Evolutionary conservation across 2,797 vertebrate genomes (phyloP), one percentile per base, ranked within the genome.

Genomic region (Sebastiscus albofasciatus): DNA sequence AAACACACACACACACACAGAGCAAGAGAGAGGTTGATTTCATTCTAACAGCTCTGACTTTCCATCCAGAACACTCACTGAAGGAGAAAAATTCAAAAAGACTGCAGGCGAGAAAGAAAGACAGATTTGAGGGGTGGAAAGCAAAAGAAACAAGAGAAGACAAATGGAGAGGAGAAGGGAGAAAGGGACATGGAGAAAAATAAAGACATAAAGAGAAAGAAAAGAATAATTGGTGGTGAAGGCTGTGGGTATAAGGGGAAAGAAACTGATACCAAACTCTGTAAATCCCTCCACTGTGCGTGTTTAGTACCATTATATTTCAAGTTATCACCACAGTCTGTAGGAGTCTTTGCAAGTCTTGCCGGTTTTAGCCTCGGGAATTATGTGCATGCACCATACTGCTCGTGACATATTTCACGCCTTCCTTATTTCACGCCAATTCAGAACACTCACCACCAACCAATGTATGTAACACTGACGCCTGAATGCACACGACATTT

Each of bases 1-100:
- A 36, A 33, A 67, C 27, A 69, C 49, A 56, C 24, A 54, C 29
- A 62, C 14, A 60, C 24, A 70, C 67, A 55, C 42, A n/a, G 26
- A 34, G 56, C 72, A 74, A 72, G 70, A 82, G 77, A 36, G 58
- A 84, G 80, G 67, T 65, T 86, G 85, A 87, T 88, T 90, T 86
- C 81, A 79, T 61, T 90, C 81, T 64, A 68, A 82, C 85, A 67
- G 82, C 72, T 84, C 84, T 75, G 81, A 73, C 82, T 92, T 80
- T 88, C 86, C 87, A 83, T 83, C 85, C 85, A 88, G 84, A 90
- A 87, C 79, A 26, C 54, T 75, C 83, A 64, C 18, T 42, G 80
- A 77, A 72, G 85, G 75, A 82, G 80, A 82, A 78, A 77, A 83
- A 81, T 20, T 80, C 70, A 80, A 68, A 89, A 74, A 55, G 62